Evolutionary conservation across 1,140 invertebrate genomes (phyloP).

Genomic region (Drosophila nannoptera): DNA sequence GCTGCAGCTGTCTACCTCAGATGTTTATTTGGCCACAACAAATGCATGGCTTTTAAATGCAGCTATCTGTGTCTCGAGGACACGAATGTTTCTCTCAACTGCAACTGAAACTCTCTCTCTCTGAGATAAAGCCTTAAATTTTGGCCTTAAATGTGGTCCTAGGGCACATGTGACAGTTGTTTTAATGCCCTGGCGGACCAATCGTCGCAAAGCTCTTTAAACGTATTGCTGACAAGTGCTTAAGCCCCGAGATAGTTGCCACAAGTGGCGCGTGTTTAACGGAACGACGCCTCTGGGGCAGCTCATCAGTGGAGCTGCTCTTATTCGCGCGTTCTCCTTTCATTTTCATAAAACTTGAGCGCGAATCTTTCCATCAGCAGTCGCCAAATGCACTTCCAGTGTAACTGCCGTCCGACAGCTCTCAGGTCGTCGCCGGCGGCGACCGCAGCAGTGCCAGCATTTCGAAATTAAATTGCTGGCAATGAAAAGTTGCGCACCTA

Average conservation of each 20-base stretch:
- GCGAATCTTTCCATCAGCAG: slow-evolving; percentile 5
- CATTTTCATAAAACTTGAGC: slow-evolving; percentile 10
- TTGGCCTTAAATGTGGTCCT: not conserved
- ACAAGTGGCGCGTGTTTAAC: slow-evolving; percentile 14
- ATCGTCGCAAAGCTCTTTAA: not conserved
- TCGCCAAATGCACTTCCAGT: slow-evolving; percentile 63
- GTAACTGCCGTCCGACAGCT: slow-evolving; percentile 25
- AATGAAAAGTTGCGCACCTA: slow-evolving; percentile 71
- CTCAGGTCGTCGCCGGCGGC: not conserved
- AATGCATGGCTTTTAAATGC: no score
- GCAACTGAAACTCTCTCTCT: no score
- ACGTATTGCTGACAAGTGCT: slow-evolving; percentile 6
- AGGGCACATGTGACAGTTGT: slow-evolving; percentile 1
- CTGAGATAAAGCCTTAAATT: no score
- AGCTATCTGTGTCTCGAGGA: no score
- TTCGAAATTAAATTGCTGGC: slow-evolving; percentile 54
- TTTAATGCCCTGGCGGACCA: not conserved
- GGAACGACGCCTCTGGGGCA: slow-evolving; percentile 9
- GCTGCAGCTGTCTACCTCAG: no score
- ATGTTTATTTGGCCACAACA: no score
- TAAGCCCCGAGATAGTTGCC: not conserved
- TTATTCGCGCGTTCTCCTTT: slow-evolving; percentile 11
- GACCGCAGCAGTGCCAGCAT: slow-evolving; percentile 20
- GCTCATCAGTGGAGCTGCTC: not conserved
- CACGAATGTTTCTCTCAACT: no score